Evolutionary conservation across 2,888 invertebrate genomes (phyloP), one percentile per base, ranked within the genome.

Genomic region (Iselma pallidipennis): DNA sequence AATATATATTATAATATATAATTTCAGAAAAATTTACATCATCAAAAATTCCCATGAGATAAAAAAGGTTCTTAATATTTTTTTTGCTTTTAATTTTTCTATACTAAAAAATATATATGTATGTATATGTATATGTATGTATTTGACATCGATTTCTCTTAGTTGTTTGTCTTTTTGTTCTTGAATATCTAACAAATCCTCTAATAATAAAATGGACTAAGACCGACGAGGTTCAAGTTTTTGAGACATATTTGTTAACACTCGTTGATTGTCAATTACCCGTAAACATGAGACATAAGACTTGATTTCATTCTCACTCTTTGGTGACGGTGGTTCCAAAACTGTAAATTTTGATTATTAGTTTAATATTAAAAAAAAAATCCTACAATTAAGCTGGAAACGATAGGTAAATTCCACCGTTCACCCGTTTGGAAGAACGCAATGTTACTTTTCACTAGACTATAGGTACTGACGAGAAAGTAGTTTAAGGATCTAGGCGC

Each of bases 221-320:
- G 84, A 83, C 67, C 88, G 82, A 69, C 86, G 83, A 61, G 88
- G 88, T 80, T 92, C 92, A 73, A 91, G 82, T 80, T 89, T 89
- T 78, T 91, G 90, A n/a, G 92, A 92, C 80, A 92, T 84, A 74
- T 89, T 88, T 63, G 90, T 91, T 59, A 94, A 81, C 51, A 88
- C 85, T 72, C 90, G 83, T 79, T 92, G 92, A 83, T 92, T 91
- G 83, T 94, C 92, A 74, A 93, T 91, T 55, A 90, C 89, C 71
- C 89, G 85, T 71, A 93, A 83, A 78, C 89, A 89, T 74, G 89
- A 86, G 68, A 91, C 88, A 79, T 90, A 91, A 12, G 87, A 83
- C 67, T 87, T 85, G 25, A 90, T 86, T 76, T 91, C 90, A 49
- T 85, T 85, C 74, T 89, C 88, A 73, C 88, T 88, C 76, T 90